These are phyloP conservation scores for Drosophila paracracens DNA, from an alignment of 2,888 invertebrate species.

Conservation along the genomic window DNA sequence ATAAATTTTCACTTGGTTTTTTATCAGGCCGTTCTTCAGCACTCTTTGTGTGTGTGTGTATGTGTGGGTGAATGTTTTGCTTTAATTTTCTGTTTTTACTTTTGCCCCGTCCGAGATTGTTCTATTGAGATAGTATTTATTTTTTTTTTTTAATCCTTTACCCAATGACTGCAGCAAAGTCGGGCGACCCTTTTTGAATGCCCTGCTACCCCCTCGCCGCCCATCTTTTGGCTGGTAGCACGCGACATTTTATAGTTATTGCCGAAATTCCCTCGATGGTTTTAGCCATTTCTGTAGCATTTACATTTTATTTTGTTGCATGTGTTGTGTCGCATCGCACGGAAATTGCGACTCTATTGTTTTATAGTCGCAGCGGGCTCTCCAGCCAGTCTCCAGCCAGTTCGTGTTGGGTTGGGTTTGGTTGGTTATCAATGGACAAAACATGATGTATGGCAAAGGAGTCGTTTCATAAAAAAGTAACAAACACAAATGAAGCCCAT, in stretches of 20 bases:
- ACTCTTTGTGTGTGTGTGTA: slow-evolving; percentile 23
- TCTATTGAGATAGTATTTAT: slow-evolving; percentile 75
- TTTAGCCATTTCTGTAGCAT: slow-evolving; percentile 72
- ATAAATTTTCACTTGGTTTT: slow-evolving; percentile 78
- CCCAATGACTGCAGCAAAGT: slow-evolving; percentile 59
- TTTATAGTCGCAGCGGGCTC: slow-evolving; percentile 65
- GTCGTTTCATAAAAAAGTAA: slow-evolving; percentile 11
- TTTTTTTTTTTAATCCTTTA: slow-evolving; percentile 76
- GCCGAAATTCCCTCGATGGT: slow-evolving; percentile 77
- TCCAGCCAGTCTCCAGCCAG: slow-evolving; percentile 29
- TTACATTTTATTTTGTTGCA: slow-evolving; percentile 72
- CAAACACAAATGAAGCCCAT: slow-evolving; percentile 8
- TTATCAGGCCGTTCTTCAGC: slow-evolving; percentile 55
- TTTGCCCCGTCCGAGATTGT: slow-evolving; percentile 64
- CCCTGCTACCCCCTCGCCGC: not conserved
- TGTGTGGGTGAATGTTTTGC: slow-evolving; percentile 34
- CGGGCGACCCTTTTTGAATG: slow-evolving; percentile 31
- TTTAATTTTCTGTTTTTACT: slow-evolving; percentile 55
- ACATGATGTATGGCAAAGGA: slow-evolving; percentile 45
- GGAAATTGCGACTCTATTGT: slow-evolving; percentile 73
- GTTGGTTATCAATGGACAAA: slow-evolving; percentile 53
- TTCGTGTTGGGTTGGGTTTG: not conserved
- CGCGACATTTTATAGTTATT: slow-evolving; percentile 79
- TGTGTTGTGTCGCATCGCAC: slow-evolving; percentile 55
- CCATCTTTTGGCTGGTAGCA: slow-evolving; percentile 62